Evolutionary conservation across 2,797 vertebrate genomes (phyloP), one percentile per base, ranked within the genome.

Genomic region (Philypnodon macrostomus): DNA sequence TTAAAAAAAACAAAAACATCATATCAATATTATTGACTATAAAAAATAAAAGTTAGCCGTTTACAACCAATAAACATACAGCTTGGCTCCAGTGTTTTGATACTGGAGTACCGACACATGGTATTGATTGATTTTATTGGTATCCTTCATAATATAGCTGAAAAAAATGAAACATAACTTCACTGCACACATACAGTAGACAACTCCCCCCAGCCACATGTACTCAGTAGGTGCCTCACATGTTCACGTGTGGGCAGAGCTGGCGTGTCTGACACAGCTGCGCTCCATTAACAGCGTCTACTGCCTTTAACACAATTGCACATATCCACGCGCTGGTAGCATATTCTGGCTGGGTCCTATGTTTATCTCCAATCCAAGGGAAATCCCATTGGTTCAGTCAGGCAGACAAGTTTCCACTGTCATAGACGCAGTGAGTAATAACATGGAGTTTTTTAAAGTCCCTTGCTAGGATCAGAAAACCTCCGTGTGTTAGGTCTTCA

Each of bases 231-330:
- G 23, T 54, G 21, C 52, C 55, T 79, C 61, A 45, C 50, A 74
- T 77, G 59, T 77, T 73, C 79, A 66, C 53, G 52, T 79, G 81
- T 83, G 80, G n/a, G 79, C 70, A 66, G 71, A 39, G 66, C 46
- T 80, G 79, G 69, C 69, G 58, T 77, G 79, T 78, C 77, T 70
- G 42, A 58, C 66, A 73, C 89, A 90, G 81, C 84, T 89, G 86
- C 73, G 60, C 66, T 75, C 71, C 77, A 88, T 90, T 88, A 88
- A 75, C 53, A 68, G 74, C 61, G 64, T 84, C 85, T 87, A 61
- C 73, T 68, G 66, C 79, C 79, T 67, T 80, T 31, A 35, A 48
- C 19, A 27, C 32, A 32, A 11, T 16, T 29, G 30, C 42, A 50
- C 23, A 37, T 18, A 17, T 29, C 42, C 42, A 47, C 46, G 24